These are phyloP conservation scores for Zygogramma bicolorata DNA, from an alignment of 2,888 invertebrate species.

Conservation along the genomic window DNA sequence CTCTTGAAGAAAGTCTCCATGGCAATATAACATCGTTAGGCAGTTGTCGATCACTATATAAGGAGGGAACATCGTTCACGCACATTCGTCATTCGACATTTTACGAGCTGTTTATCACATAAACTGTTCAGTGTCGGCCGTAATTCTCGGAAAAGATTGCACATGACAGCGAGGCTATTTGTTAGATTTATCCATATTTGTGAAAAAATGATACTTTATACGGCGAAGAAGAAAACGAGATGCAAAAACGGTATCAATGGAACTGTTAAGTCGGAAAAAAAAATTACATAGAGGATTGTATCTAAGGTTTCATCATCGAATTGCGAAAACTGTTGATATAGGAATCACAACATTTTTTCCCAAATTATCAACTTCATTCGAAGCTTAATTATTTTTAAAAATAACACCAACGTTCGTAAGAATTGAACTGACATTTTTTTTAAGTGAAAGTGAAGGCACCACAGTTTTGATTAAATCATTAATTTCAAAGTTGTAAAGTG, in stretches of 20 bases:
- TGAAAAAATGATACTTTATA: not conserved
- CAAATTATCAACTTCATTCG: too few species aligned
- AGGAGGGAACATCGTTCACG: slow-evolving; percentile 4
- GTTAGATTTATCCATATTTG: slow-evolving; percentile 1
- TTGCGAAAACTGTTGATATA: too few species aligned
- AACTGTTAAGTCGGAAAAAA: too few species aligned
- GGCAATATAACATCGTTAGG: not conserved
- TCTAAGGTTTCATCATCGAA: too few species aligned
- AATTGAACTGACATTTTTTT: too few species aligned
- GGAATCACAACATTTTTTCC: too few species aligned
- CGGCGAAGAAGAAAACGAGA: not conserved
- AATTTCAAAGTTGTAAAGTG: too few species aligned
- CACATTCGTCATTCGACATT: not conserved
- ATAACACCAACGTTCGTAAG: too few species aligned
- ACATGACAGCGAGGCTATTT: not conserved
- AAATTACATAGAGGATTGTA: too few species aligned
- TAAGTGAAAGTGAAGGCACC: too few species aligned
- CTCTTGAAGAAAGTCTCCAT: not conserved
- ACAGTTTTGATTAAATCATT: too few species aligned
- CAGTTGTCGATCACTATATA: not conserved
- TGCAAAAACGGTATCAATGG: not conserved
- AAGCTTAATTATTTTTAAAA: too few species aligned
- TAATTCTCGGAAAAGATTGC: not conserved
- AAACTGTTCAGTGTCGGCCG: not conserved
- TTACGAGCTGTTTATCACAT: not conserved